A percentile compares a stretch with the other conserved stretches of the same genome.
Evolutionary conservation across 2,888 invertebrate genomes (phyloP).

Genomic region (Sarcophaga carnaria): DNA sequence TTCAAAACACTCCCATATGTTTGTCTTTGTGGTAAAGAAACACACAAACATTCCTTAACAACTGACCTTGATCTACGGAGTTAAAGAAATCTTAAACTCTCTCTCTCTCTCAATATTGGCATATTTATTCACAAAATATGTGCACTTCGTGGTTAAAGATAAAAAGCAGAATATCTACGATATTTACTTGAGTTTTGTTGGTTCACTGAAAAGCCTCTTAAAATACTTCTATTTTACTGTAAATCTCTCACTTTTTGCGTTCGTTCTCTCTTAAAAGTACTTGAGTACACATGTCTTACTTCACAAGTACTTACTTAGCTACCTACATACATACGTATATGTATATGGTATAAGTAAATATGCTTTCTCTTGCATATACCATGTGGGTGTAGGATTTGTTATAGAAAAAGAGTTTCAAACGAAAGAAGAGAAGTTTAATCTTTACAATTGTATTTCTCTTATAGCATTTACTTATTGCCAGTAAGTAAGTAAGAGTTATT

Average conservation of each 20-base stretch:
- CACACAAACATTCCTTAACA: not conserved
- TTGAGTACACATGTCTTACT: constrained; percentile 36
- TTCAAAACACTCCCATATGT: too few relatives aligned
- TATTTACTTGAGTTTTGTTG: constrained; percentile 28
- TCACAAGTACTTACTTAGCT: not conserved
- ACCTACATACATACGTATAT: not conserved
- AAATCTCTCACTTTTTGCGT: not conserved
- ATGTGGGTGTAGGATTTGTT: too few relatives aligned
- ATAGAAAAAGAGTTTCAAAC: too few relatives aligned
- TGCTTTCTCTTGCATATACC: too few relatives aligned
- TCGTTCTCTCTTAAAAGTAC: constrained; percentile 43
- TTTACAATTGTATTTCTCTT: too few relatives aligned
- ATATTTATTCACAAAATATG: not conserved
- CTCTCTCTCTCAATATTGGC: not conserved
- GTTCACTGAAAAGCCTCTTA: constrained; percentile 56
- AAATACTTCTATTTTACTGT: constrained; percentile 1
- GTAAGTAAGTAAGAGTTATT: too few relatives aligned
- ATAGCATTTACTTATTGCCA: too few relatives aligned
- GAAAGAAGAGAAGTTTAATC: too few relatives aligned
- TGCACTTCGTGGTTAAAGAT: not conserved
- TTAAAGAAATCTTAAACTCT: too few relatives aligned
- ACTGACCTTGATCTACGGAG: not conserved
- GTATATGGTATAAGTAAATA: too few relatives aligned
- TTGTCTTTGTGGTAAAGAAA: too few relatives aligned
- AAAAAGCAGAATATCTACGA: not conserved